Percentiles rank a stretch among this genome's conserved stretches.
Conservation (phyloP, 2,797 vertebrate species). For the Fratercula arctica region DNA sequence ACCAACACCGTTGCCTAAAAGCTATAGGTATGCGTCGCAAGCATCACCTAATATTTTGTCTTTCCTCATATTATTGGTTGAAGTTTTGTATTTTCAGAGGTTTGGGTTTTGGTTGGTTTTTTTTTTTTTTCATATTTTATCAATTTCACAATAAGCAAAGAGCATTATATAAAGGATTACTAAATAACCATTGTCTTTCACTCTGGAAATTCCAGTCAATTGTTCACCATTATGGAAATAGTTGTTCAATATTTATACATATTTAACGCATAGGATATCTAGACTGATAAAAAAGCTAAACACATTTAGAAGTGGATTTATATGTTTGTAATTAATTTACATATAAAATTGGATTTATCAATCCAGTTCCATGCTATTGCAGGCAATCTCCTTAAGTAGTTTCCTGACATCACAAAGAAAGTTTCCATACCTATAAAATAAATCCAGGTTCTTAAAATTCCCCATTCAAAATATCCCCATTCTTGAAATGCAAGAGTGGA, state of each 20-base stretch:
- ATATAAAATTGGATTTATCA: neutral
- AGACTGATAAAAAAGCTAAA: neutral
- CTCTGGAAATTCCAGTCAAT: neutral
- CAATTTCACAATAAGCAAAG: neutral
- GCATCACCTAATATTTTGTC: neutral
- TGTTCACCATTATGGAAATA: neutral
- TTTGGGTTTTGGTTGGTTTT: accelerated
- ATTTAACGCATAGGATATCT: neutral
- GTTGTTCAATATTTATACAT: neutral
- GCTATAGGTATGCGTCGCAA: neutral
- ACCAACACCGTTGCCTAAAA: neutral
- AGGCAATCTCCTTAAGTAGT: neutral
- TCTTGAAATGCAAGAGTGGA: neutral
- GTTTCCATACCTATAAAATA: neutral
- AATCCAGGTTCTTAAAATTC: neutral
- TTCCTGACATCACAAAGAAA: neutral
- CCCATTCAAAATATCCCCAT: neutral
- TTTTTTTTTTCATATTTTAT: neutral
- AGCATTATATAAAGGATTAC: neutral
- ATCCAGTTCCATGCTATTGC: neutral
- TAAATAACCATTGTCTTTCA: neutral
- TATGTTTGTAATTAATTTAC: neutral
- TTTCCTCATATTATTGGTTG: neutral
- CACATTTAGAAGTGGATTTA: neutral
- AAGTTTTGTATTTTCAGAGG: neutral